Percentiles rank a stretch among this genome's conserved stretches.
Evolutionary conservation across 2,113 vertebrate genomes (phyloP).

Genomic region (Phyllostomus hastatus): DNA sequence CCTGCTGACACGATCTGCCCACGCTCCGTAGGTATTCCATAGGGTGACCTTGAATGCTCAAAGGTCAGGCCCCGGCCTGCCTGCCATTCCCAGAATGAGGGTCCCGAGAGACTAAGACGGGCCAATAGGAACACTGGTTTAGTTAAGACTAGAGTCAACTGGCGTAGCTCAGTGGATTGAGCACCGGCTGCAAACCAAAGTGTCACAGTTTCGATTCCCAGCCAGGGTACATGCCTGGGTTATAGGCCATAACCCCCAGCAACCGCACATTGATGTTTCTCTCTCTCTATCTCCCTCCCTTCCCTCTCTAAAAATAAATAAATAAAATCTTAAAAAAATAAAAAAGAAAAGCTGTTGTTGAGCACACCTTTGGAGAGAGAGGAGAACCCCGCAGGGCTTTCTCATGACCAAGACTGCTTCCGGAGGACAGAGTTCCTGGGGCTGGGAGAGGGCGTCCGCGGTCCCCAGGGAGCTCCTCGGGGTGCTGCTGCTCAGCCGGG

Average conservation of each 20-base stretch:
- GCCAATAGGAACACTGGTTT: too few species aligned
- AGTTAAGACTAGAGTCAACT: too few species aligned
- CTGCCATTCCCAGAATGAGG: background rate
- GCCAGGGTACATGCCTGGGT: too few species aligned
- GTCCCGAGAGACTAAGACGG: too few species aligned
- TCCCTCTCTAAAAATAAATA: too few species aligned
- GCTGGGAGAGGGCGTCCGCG: fast-evolving
- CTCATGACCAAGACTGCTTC: background rate
- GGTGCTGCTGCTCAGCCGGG: fast-evolving
- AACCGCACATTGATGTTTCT: too few species aligned
- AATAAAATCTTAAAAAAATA: too few species aligned
- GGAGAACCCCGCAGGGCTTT: background rate
- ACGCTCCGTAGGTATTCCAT: fast-evolving
- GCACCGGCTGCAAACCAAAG: too few species aligned
- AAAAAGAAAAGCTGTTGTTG: background rate
- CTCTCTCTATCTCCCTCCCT: too few species aligned
- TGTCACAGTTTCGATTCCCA: too few species aligned
- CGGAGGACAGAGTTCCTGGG: background rate
- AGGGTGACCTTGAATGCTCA: background rate
- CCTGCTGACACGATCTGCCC: background rate
- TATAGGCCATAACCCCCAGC: too few species aligned
- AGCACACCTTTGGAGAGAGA: background rate
- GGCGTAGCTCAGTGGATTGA: too few species aligned
- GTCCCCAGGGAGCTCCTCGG: background rate
- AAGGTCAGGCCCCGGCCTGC: background rate